Conservation (phyloP, 2,113 vertebrate species). For the Caretta caretta region DNA sequence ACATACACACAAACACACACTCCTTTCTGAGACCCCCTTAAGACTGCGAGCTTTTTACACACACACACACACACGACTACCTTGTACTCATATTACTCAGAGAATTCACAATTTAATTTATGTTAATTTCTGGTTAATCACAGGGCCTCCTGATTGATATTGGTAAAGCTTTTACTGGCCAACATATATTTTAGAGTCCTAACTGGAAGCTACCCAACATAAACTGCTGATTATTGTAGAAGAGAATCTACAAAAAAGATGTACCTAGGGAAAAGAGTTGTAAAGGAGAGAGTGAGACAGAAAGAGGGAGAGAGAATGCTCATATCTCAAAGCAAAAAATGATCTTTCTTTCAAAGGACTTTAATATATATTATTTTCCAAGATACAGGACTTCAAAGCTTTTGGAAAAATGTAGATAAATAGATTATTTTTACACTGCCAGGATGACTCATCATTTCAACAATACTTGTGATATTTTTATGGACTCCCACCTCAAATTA, state of each 20-base stretch:
- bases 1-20: not conserved
- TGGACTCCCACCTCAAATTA: constrained; percentile 46
- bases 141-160: not conserved
- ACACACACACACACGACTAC: too few relatives aligned
- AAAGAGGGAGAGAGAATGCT: not conserved
- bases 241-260: not conserved
- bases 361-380: constrained; percentile 24
- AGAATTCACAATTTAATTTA: not conserved
- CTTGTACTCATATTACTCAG: not conserved
- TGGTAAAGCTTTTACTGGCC: not conserved
- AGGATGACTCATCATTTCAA: constrained; percentile 57
- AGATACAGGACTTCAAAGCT: constrained; percentile 53
- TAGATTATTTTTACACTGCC: constrained; percentile 48
- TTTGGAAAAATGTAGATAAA: constrained; percentile 59
- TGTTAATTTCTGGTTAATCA: not conserved
- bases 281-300: not conserved
- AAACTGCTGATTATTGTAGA: not conserved
- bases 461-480: not conserved
- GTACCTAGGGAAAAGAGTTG: not conserved
- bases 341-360: constrained; percentile 32
- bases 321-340: constrained; percentile 33
- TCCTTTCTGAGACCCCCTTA: not conserved
- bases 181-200: not conserved
- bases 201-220: not conserved
- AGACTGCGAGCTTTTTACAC: not conserved